phyloP scores from a whole-genome alignment of 2,113 vertebrate genomes.

The Burhinus bistriatus region DNA sequence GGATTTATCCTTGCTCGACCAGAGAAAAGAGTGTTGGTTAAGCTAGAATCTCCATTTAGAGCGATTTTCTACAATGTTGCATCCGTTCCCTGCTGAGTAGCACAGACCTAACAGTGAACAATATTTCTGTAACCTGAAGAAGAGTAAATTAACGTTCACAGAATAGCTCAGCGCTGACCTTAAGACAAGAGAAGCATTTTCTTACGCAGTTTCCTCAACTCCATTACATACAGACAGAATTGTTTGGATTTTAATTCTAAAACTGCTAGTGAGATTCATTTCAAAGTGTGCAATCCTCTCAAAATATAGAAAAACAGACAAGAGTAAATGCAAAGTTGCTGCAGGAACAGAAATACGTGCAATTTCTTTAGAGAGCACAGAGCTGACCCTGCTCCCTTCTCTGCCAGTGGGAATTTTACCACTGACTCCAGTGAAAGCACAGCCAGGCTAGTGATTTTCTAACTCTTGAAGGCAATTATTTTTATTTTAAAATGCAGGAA shows the following conservation, averaged over 20 bases:
- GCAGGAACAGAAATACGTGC: neutral
- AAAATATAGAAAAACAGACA: neutral
- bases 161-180: neutral
- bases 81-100: neutral
- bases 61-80: slow-evolving; percentile 5
- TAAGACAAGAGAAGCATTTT: neutral
- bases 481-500: neutral
- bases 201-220: neutral
- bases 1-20: slow-evolving; percentile 3
- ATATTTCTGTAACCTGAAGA: slow-evolving; percentile 1
- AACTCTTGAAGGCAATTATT: neutral
- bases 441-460: neutral
- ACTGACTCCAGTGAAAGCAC: neutral
- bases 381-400: neutral
- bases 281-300: neutral
- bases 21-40: neutral
- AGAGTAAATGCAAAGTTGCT: neutral
- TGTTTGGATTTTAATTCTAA: neutral
- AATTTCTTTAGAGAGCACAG: neutral
- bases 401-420: neutral
- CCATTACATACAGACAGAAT: neutral
- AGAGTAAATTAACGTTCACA: neutral
- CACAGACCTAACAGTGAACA: neutral
- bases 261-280: neutral
- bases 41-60: neutral